Conservation (phyloP, 2,113 vertebrate species). For the Capricornis sumatraensis region DNA sequence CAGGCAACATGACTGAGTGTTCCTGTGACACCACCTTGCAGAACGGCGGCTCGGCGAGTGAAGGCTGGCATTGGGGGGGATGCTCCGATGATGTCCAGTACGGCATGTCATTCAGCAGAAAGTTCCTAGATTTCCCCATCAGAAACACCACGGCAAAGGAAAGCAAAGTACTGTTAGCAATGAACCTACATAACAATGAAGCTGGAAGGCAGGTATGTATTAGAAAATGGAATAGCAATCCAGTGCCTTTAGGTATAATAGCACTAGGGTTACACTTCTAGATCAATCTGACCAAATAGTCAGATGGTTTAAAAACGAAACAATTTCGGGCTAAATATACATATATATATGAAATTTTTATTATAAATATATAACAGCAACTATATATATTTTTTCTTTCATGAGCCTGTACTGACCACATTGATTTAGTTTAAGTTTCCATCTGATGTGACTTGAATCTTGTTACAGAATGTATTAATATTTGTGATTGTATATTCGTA, state of each 20-base stretch:
- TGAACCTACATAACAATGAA: slow-evolving; percentile 95
- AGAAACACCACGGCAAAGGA: slow-evolving; percentile 79
- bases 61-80: slow-evolving; percentile 97
- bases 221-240: not conserved
- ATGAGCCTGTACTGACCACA: not conserved
- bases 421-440: not conserved
- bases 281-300: not conserved
- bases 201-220: slow-evolving; percentile 92
- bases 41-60: slow-evolving; percentile 79
- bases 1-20: slow-evolving; percentile 93
- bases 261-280: not conserved
- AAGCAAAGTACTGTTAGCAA: slow-evolving; percentile 76
- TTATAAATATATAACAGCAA: not conserved
- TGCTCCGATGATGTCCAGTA: slow-evolving; percentile 95
- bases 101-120: slow-evolving; percentile 93
- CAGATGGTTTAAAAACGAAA: not conserved
- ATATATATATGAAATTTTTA: not conserved
- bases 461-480: not conserved
- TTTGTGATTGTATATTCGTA: not conserved
- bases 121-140: slow-evolving; percentile 84
- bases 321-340: not conserved
- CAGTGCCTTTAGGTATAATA: rapidly evolving
- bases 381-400: not conserved
- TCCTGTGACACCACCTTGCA: slow-evolving; percentile 88
- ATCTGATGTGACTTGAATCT: not conserved